Conservation (phyloP, 2,888 invertebrate genomes). For the Acleris literana region DNA sequence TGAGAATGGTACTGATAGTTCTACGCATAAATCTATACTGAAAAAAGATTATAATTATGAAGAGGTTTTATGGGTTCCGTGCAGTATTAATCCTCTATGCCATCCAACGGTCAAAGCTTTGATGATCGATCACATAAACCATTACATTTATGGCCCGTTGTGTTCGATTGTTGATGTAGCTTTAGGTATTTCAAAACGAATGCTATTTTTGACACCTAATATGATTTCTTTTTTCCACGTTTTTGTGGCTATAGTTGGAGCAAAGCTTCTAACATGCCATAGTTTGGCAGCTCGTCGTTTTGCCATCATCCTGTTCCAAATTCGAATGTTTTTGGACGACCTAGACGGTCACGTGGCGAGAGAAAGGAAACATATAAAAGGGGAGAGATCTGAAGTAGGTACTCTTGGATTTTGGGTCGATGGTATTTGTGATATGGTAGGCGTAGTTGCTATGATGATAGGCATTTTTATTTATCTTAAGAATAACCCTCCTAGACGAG, state of each 20-base stretch:
- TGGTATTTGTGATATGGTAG: slow-evolving; percentile 91
- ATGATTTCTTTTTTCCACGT: slow-evolving; percentile 92
- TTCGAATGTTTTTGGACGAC: slow-evolving; percentile 92
- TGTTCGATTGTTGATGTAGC: slow-evolving; percentile 89
- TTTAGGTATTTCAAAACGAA: slow-evolving; percentile 84
- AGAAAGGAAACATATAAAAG: slow-evolving; percentile 88
- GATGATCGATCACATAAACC: slow-evolving; percentile 92
- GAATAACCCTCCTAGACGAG: slow-evolving; percentile 88
- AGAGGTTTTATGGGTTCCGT: slow-evolving; percentile 85
- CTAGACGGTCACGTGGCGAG: slow-evolving; percentile 94
- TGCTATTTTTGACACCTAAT: slow-evolving; percentile 89
- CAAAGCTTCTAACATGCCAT: slow-evolving; percentile 89
- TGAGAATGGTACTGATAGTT: slow-evolving; percentile 52
- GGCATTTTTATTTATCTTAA: slow-evolving; percentile 88
- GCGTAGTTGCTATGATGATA: slow-evolving; percentile 87
- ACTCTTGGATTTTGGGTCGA: slow-evolving; percentile 92
- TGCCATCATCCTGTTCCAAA: slow-evolving; percentile 90
- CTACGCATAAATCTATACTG: slow-evolving; percentile 50
- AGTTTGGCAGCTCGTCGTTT: slow-evolving; percentile 87
- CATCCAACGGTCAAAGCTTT: slow-evolving; percentile 92
- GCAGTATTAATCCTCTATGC: slow-evolving; percentile 89
- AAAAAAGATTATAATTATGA: slow-evolving; percentile 66
- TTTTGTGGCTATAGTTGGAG: slow-evolving; percentile 88
- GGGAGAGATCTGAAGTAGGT: slow-evolving; percentile 91
- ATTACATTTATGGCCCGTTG: slow-evolving; percentile 91